phyloP scores from a whole-genome alignment of 2,888 invertebrate genomes.

The Chironomus riparius region DNA sequence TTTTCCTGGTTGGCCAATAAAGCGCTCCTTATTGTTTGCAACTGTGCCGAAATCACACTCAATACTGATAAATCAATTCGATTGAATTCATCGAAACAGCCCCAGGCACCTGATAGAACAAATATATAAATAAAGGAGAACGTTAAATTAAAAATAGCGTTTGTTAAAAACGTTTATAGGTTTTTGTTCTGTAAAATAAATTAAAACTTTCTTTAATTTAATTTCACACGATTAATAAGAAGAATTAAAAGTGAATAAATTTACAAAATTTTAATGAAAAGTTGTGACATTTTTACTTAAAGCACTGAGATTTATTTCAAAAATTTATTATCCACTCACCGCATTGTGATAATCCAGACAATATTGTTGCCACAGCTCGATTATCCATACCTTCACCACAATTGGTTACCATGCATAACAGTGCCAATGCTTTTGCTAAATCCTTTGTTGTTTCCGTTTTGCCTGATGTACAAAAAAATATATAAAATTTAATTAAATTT shows the following conservation, averaged over 20 bases:
- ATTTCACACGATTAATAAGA: too few relatives aligned
- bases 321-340: neutral
- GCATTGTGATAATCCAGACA: conserved; percentile 71
- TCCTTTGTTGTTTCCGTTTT: conserved; percentile 91
- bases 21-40: conserved; percentile 81
- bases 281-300: too few relatives aligned
- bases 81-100: conserved; percentile 93
- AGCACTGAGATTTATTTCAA: neutral
- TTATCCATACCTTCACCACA: conserved; percentile 93
- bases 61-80: conserved; percentile 85
- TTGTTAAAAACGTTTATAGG: too few relatives aligned
- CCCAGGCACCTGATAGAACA: conserved; percentile 69
- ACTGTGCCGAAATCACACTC: conserved; percentile 85
- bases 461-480: conserved; percentile 44
- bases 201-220: too few relatives aligned
- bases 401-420: conserved; percentile 77
- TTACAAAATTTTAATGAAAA: too few relatives aligned
- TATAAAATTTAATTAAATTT: neutral
- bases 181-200: too few relatives aligned
- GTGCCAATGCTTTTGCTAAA: conserved; percentile 78
- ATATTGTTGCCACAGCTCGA: conserved; percentile 66
- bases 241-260: too few relatives aligned
- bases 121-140: neutral
- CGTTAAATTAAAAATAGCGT: too few relatives aligned
- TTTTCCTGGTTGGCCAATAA: conserved; percentile 62